Base-by-base conservation (phyloP, 2,113 vertebrate genomes). In the Dicerorhinus sumatrensis region DNA sequence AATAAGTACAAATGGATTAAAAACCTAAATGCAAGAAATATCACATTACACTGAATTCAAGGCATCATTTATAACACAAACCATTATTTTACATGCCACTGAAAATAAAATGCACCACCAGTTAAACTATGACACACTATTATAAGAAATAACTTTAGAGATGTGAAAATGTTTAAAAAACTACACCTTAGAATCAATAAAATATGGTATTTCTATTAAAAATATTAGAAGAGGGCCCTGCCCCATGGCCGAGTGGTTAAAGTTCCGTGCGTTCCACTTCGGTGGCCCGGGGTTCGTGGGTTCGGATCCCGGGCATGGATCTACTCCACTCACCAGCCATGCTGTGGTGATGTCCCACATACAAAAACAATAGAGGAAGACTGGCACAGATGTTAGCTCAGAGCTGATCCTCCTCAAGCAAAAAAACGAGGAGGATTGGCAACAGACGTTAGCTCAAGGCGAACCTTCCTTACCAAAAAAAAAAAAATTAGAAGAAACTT, bases 1-100 rank as follows among this genome's bases (percentile, higher is more conserved):
- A 95, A 54, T 62, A 87, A 39, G 10, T 29, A 81, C 27, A 93
- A 95, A 69, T 46, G 12, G 21, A 80, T 76, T 89, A 90, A 86
- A 89, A 6, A 51, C 36, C 39, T 27, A 79, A 86, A 51, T 27
- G 8, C 36, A 95, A 88, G 31, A 75, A 62, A 31, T 73, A 63
- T 6, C 54, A 93, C 56, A 73, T 56, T 54, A 75, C 14, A 60
- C 4, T 69, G 54, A 94, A 87, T 73, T 85, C n/a, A 80, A 96
- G 6, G 31, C 60, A 80, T 56, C 33, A 58, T 21, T 82, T 56
- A 23, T 42, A 58, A 87, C 3, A 51, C 1, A 80, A 94, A 76
- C 3, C 51, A 73, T 33, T 72, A 86, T 77, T 83, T 93, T 51
- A n/a, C 58, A 33, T 67, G 75, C 10, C 51, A 62, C 18, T 54